Percentiles rank a stretch among this genome's conserved stretches.
Evolutionary conservation across 2,113 vertebrate genomes (phyloP).

Genomic region (Rhinoderma darwinii): DNA sequence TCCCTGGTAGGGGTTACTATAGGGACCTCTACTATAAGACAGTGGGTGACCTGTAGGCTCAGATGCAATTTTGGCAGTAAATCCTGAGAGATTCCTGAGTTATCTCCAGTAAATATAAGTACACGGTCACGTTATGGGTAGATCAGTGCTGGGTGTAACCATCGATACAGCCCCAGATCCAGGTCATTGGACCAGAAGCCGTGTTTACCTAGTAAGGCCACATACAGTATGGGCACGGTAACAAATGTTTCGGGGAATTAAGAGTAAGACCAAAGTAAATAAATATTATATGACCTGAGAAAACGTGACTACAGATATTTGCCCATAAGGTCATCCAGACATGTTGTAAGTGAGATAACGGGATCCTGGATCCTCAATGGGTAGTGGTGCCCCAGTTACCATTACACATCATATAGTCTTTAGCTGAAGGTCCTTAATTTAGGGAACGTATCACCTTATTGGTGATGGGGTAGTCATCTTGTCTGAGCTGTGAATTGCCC

Average conservation of each 20-base stretch:
- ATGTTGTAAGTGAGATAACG: not conserved
- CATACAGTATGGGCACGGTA: too few species aligned
- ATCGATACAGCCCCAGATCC: not conserved
- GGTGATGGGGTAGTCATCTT: too few species aligned
- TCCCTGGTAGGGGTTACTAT: too few species aligned
- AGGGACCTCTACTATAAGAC: too few species aligned
- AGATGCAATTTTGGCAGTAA: not conserved
- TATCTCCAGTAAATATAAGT: not conserved
- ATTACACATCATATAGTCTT: too few species aligned
- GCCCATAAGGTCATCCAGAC: not conserved
- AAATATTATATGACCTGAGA: not conserved
- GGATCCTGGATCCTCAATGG: not conserved
- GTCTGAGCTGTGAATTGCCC: too few species aligned
- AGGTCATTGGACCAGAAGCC: not conserved
- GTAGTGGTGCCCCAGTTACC: too few species aligned
- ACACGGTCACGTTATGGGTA: not conserved
- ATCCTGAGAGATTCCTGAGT: not conserved
- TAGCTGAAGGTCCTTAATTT: too few species aligned
- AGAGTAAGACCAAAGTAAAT: not conserved
- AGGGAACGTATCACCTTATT: too few species aligned
- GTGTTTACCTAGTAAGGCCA: not conserved
- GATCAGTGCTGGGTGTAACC: not conserved
- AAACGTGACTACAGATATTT: not conserved
- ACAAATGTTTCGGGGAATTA: not conserved
- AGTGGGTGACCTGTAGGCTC: too few species aligned